Conservation (phyloP, 2,797 vertebrate genomes). For the Gadopsis bispinosus region DNA sequence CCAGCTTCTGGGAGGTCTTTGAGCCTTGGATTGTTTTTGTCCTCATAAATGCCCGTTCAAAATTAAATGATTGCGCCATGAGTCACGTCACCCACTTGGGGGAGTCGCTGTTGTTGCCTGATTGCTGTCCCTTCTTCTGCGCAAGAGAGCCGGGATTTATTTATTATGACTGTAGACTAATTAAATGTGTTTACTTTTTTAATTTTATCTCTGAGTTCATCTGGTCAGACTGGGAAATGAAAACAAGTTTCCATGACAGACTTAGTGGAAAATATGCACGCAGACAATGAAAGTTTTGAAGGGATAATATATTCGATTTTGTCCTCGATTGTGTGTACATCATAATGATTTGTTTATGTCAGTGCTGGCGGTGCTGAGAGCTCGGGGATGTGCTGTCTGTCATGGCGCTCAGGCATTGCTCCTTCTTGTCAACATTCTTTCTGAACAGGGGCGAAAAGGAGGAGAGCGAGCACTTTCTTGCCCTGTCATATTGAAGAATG, state of each 20-base stretch:
- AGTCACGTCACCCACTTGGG: slow-evolving; percentile 55
- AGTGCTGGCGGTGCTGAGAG: slow-evolving; percentile 37
- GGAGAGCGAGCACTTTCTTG: slow-evolving; percentile 52
- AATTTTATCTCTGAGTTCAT: slow-evolving; percentile 50
- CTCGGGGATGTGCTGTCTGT: slow-evolving; percentile 58
- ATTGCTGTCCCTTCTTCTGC: slow-evolving; percentile 31
- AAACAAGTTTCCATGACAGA: slow-evolving; percentile 42
- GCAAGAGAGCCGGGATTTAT: slow-evolving; percentile 23
- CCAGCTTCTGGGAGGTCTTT: slow-evolving; percentile 68
- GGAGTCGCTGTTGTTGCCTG: slow-evolving; percentile 42
- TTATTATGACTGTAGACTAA: slow-evolving; percentile 44
- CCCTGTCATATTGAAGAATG: slow-evolving; percentile 71
- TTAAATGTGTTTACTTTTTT: slow-evolving; percentile 60
- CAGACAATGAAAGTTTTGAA: slow-evolving; percentile 42
- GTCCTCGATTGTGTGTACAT: slow-evolving; percentile 26
- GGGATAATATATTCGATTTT: slow-evolving; percentile 32
- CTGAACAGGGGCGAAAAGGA: slow-evolving; percentile 27
- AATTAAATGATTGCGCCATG: slow-evolving; percentile 56
- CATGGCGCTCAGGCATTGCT: slow-evolving; percentile 48
- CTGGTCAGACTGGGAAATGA: slow-evolving; percentile 14
- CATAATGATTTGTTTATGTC: slow-evolving; percentile 59
- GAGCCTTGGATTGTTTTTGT: slow-evolving; percentile 55
- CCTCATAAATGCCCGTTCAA: slow-evolving; percentile 49
- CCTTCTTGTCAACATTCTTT: slow-evolving; percentile 61
- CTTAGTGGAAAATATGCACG: slow-evolving; percentile 32